Evolutionary conservation across 2,113 vertebrate species (phyloP).

Genomic region (Hippopotamus amphibius): DNA sequence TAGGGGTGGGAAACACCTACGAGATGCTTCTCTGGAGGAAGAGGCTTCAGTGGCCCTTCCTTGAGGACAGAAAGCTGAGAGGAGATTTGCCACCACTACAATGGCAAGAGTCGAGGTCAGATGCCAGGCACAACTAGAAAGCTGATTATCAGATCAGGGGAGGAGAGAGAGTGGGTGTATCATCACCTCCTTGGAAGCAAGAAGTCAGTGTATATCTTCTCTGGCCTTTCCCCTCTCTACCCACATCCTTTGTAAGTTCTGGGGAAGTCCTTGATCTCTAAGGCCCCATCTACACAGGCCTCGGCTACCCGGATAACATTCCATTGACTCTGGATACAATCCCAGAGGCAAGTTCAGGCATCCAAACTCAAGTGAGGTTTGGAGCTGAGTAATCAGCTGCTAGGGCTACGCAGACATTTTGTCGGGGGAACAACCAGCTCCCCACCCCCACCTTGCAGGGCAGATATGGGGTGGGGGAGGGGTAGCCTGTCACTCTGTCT

Average conservation of each 20-base stretch:
- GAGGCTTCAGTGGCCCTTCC: background rate
- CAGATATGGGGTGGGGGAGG: constrained; percentile 57
- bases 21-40: background rate
- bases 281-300: constrained; percentile 70
- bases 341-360: constrained; percentile 81
- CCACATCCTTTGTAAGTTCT: constrained; percentile 13
- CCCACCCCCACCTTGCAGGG: constrained; percentile 48
- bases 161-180: background rate
- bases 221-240: background rate
- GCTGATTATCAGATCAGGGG: background rate
- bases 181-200: background rate
- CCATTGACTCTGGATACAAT: constrained; percentile 79
- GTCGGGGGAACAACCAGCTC: constrained; percentile 22
- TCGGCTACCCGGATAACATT: constrained; percentile 79
- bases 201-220: background rate
- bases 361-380: constrained; percentile 56
- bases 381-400: constrained; percentile 78
- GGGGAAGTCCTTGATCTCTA: constrained; percentile 68
- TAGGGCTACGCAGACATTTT: constrained; percentile 62
- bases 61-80: constrained; percentile 44
- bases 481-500: constrained; percentile 25
- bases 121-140: background rate
- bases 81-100: background rate
- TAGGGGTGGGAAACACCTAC: background rate
- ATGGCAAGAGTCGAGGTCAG: background rate